A percentile compares a stretch with the other conserved stretches of the same genome.
Evolutionary conservation across 2,888 invertebrate genomes (phyloP).

Genomic region (Dendrolimus pini): DNA sequence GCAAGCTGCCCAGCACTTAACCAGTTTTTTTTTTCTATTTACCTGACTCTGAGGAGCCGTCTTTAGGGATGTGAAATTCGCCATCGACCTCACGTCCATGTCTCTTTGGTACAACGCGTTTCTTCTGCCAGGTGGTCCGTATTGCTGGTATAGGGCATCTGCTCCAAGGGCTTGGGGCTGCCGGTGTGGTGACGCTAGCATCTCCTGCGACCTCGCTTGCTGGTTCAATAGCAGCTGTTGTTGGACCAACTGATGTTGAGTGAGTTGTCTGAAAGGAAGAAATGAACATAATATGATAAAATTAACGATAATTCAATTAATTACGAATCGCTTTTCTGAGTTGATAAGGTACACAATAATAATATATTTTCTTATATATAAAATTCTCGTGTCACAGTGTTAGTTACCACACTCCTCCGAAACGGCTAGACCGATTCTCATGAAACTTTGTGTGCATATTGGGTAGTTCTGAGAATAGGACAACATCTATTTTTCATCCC

Average conservation of each 20-base stretch:
- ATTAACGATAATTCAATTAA: no score
- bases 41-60: conserved; percentile 60
- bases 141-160: conserved; percentile 68
- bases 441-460: no score
- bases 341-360: no score
- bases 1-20: no score
- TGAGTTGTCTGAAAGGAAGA: conserved; percentile 43
- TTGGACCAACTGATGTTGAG: conserved; percentile 68
- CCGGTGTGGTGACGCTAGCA: conserved; percentile 61
- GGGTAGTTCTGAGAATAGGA: no score
- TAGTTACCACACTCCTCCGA: no score
- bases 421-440: no score
- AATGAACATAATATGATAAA: neutral
- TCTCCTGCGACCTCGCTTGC: conserved; percentile 76
- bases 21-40: conserved; percentile 1
- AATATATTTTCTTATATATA: no score
- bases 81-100: conserved; percentile 60
- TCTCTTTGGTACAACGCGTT: conserved; percentile 66
- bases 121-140: conserved; percentile 60
- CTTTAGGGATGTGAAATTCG: conserved; percentile 65
- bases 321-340: no score
- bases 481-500: no score
- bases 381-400: no score
- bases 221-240: conserved; percentile 69
- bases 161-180: conserved; percentile 59